Evolutionary conservation across 1,140 invertebrate genomes (phyloP).

Genomic region (Magallana gigas): DNA sequence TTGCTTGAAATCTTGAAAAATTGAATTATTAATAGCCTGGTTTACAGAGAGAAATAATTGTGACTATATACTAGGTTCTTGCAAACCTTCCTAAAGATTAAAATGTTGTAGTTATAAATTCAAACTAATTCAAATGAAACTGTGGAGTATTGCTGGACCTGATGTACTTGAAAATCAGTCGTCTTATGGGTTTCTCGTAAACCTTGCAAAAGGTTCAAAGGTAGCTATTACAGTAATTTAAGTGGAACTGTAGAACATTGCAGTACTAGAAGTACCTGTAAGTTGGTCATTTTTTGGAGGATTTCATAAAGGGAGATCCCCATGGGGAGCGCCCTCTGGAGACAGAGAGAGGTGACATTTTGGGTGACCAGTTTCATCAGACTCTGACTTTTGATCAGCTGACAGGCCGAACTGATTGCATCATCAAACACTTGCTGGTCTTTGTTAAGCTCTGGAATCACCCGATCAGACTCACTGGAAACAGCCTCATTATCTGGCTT

Average conservation of each 20-base stretch:
- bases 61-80: too few species aligned
- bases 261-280: constrained; percentile 61
- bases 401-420: constrained; percentile 63
- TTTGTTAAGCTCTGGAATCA: constrained; percentile 56
- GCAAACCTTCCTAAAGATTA: too few species aligned
- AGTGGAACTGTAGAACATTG: background rate
- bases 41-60: too few species aligned
- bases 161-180: too few species aligned
- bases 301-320: constrained; percentile 59
- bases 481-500: background rate
- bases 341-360: constrained; percentile 65
- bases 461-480: constrained; percentile 21
- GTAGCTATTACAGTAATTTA: too few species aligned
- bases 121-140: too few species aligned
- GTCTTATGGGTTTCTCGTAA: too few species aligned
- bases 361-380: constrained; percentile 63
- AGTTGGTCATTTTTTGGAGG: constrained; percentile 62
- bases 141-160: too few species aligned
- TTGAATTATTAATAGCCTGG: too few species aligned
- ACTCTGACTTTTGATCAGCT: constrained; percentile 65
- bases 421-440: constrained; percentile 69
- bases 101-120: too few species aligned
- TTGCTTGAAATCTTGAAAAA: too few species aligned
- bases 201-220: too few species aligned
- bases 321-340: constrained; percentile 62